Base-by-base conservation (phyloP, 1,140 invertebrate genomes). In the Drosophila trapezifrons region DNA sequence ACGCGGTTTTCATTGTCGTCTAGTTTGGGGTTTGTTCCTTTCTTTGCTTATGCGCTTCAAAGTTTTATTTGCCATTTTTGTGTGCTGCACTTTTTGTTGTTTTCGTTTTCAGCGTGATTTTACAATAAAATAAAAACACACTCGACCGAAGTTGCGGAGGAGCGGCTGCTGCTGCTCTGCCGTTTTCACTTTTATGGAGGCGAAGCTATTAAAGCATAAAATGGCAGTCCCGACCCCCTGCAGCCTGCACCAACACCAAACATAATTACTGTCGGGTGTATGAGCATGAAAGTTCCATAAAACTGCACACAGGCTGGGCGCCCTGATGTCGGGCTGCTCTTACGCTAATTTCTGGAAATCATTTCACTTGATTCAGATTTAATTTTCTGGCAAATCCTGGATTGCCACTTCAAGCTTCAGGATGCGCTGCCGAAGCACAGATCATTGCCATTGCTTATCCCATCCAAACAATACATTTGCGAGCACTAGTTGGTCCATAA, bases 151-250 rank as follows among this genome's bases (percentile, higher is more conserved):
- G 66, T 76, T 71, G 49, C 49, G 13, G 62, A 35, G 29, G 10
- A 32, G 29, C 29, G 2, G 29, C 29, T 32, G 49, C 67, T 59
- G 47, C 27, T 56, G 69, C 45, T 63, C 71, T 60, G 70, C 46
- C 70, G 78, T 76, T 80, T 76, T 76, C 72, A 80, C 69, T 83
- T 76, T 83, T 79, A 49, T 58, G 54, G 46, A 76, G 27, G 54
- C 46, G 29, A 72, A 86, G 67, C 82, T 86, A 81, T 81, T 85
- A 85, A 85, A 76, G 76, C 82, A 73, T 72, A 73, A 86, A 85
- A 71, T 47, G 58, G 38, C 54, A 74, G 51, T 32, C 29, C 43
- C 52, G 54, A 62, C 42, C 38, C 47, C 25, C 17, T 2, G 5
- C 10, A 29, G 17, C 29, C 17, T 13, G 27, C 47, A 32, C 47